Evolutionary conservation across 1,140 invertebrate species (phyloP).

Genomic region (Drosophila trapezifrons): DNA sequence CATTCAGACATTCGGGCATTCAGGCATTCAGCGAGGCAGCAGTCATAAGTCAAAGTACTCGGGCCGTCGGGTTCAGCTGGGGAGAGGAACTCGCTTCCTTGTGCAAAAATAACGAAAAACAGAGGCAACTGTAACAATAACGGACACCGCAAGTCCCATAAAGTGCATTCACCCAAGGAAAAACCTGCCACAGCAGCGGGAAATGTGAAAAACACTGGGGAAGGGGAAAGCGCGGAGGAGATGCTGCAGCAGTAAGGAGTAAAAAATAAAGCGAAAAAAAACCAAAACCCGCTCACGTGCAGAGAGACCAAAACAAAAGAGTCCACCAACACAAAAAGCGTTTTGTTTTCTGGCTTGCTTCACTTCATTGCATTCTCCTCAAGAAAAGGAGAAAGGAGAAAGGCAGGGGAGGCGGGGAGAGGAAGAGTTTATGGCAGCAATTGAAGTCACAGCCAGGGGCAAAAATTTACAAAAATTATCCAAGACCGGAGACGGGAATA

Average conservation of each 20-base stretch:
- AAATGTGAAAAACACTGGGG: constrained; percentile 19
- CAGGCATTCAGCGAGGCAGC: constrained; percentile 15
- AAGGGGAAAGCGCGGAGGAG: background rate
- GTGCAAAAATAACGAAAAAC: constrained; percentile 32
- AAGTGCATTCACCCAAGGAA: constrained; percentile 70
- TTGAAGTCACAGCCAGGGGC: constrained; percentile 17
- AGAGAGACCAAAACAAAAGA: constrained; percentile 65
- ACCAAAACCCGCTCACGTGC: constrained; percentile 58
- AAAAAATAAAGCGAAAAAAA: constrained; percentile 1
- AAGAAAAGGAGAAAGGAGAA: constrained; percentile 18
- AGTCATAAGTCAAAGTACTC: constrained; percentile 50
- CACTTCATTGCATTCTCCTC: constrained; percentile 71
- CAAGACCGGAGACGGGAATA: constrained; percentile 7
- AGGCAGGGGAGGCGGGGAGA: constrained; percentile 1
- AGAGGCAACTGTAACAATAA: constrained; percentile 50
- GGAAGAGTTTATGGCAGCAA: constrained; percentile 22
- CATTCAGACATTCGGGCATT: constrained; percentile 10
- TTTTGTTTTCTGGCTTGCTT: constrained; percentile 63
- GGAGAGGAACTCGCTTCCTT: constrained; percentile 21
- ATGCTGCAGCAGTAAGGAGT: constrained; percentile 4
- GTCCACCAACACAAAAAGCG: constrained; percentile 38
- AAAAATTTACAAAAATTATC: constrained; percentile 13
- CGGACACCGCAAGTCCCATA: constrained; percentile 55
- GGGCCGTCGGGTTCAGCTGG: constrained; percentile 32
- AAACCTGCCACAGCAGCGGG: constrained; percentile 35